Evolutionary conservation across 2,113 vertebrate genomes (phyloP), one percentile per base, ranked within the genome.

Genomic region (Peucedramus taeniatus): DNA sequence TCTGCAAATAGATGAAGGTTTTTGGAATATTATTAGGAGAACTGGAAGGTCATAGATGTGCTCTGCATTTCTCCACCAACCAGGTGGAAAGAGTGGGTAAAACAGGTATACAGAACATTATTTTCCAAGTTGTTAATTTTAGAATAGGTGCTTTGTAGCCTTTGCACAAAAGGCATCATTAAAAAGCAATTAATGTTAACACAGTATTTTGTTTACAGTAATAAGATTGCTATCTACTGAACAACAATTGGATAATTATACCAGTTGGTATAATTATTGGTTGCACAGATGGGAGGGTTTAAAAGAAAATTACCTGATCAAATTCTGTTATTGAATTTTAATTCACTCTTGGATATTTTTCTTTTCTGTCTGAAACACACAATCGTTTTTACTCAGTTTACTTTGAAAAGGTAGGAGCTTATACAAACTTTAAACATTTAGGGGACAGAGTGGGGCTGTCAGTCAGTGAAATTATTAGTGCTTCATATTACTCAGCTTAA

Each of bases 131-230:
- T 78, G 68, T 80, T 89, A 84, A 92, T 95, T 94, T 95, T 54
- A 75, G 65, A 88, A 86, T 87, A 63, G 54, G 69, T 69, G 42
- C 56, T 94, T 65, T 90, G 42, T 84, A 92, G 65, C 75, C 45
- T 72, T 83, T 83, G 13, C n/a, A 77, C 40, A 93, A 74, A 92
- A 68, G 40, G 16, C 42, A 84, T 84, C 50, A 72, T 88, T 93
- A 94, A 79, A 93, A 96, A 90, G 59, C 33, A 22, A 92, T 93
- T 90, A 72, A 64, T 80, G 78, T 77, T 94, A 86, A 89, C 79
- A 78, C 39, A 89, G 56, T 92, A 69, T 93, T 97, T 97, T 97
- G 88, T 96, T 97, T 97, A 84, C 87, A 76, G 69, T 83, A 92
- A 93, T 82, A 90, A 83, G 50, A 94, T 83, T 77, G 61, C 22